Evolutionary conservation across 2,797 vertebrate species (phyloP).

Genomic region (Odontamblyopus rebecca): DNA sequence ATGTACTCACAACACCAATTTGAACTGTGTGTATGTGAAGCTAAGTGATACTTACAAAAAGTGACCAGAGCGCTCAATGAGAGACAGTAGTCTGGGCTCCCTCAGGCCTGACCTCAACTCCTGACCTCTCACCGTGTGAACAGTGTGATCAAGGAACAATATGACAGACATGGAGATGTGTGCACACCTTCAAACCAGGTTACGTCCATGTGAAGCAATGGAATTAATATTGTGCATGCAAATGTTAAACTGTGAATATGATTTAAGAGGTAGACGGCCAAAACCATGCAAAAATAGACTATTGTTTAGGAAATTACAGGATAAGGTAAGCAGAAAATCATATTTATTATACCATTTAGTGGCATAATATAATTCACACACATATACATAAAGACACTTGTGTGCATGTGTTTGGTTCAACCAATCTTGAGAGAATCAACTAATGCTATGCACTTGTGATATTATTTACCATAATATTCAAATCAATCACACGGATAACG

Average conservation of each 20-base stretch:
- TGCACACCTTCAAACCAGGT: constrained; percentile 25
- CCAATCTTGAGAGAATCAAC: background rate
- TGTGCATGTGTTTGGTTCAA: background rate
- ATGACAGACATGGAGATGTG: constrained; percentile 30
- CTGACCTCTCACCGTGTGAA: constrained; percentile 78
- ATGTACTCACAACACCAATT: background rate
- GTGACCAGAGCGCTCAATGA: constrained; percentile 77
- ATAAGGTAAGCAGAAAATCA: background rate
- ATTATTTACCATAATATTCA: background rate
- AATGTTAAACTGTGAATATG: constrained; percentile 8
- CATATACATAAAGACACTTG: background rate
- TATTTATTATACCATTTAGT: background rate
- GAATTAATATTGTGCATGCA: background rate
- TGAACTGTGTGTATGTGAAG: constrained; percentile 1
- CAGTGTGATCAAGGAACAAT: constrained; percentile 76
- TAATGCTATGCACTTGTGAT: background rate
- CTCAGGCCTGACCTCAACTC: constrained; percentile 77
- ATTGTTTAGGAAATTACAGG: constrained; percentile 19
- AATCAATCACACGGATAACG: background rate
- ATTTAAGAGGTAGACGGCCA: background rate
- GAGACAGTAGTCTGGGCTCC: constrained; percentile 79
- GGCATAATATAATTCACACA: background rate
- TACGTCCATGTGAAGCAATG: background rate
- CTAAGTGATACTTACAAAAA: constrained; percentile 79
- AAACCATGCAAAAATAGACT: constrained; percentile 29